Percentiles rank a stretch among this genome's conserved stretches.
Evolutionary conservation across 2,888 invertebrate genomes (phyloP).

Genomic region (Nymphalis urticae): DNA sequence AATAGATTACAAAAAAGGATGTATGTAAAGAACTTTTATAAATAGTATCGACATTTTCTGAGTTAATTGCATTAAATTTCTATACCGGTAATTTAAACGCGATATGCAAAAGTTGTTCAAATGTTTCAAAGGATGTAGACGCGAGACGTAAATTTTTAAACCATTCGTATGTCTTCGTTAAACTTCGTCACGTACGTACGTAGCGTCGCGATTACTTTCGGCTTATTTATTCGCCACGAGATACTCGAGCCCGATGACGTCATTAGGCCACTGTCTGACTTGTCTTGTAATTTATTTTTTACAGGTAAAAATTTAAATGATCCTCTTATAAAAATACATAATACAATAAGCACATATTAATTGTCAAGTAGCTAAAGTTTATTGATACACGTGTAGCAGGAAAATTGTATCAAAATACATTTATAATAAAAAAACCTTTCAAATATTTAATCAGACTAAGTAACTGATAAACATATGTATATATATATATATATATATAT

Average conservation of each 20-base stretch:
- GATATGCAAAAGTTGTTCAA: too few species aligned
- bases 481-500: background rate
- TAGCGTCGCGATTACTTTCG: background rate
- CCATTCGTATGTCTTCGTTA: background rate
- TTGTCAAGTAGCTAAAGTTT: background rate
- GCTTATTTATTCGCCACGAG: constrained; percentile 1
- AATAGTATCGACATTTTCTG: too few species aligned
- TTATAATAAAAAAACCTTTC: background rate
- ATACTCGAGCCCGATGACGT: background rate
- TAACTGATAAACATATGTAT: background rate
- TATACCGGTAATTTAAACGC: too few species aligned
- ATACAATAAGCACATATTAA: constrained; percentile 1
- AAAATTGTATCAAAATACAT: background rate
- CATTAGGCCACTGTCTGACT: background rate
- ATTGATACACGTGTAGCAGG: background rate
- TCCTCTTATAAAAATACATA: background rate
- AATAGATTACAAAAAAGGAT: too few species aligned
- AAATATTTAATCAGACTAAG: background rate
- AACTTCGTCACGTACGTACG: background rate
- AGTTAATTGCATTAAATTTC: too few species aligned
- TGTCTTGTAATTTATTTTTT: too few species aligned
- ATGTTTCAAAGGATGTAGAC: too few species aligned
- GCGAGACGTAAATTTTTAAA: background rate
- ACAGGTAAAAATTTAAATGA: too few species aligned
- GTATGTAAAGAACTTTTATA: too few species aligned